Evolutionary conservation across 2,888 invertebrate species (phyloP), one percentile per base, ranked within the genome.

Genomic region (Strigamia crassipes): DNA sequence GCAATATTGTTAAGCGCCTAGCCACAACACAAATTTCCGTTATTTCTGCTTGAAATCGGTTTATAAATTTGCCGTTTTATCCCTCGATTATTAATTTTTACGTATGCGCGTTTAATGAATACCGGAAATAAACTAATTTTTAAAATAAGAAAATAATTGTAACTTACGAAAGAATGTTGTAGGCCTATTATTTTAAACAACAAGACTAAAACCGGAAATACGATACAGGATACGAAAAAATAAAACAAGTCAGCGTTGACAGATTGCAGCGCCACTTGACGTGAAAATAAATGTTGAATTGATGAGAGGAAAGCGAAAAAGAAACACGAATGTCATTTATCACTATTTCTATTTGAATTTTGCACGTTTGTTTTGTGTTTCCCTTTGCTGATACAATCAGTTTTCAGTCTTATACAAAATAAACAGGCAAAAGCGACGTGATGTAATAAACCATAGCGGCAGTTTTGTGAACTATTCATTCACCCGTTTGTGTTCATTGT

Each of bases 111-210:
- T 61, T 23, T 1, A 23, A 18, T 18, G 18, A 12, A 23, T 23
- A 61, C 23, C 8, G 18, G 1, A 61, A 61, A 4, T n/a, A 23
- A 18, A 61, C 1, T 2, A 61, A 21, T 61, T 61, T 61, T 61
- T 21, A 18, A 61, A 61, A 61, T 18, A 18, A 18, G 27, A 51
- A 18, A 13, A 51, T 6, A 61, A 61, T 23, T 23, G 5, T 12
- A 61, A 23, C 61, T 61, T 61, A 61, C 61, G 23, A 21, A 61
- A 23, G 61, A 61, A 61, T 23, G 61, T 61, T 23, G 61, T 61
- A 61, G 61, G 61, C 61, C 61, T 61, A 61, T 61, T 61, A 23
- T 23, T 18, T 61, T 61, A 18, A 61, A 10, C 10, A n/a, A 18
- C 10, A 23, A n/a, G 18, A 61, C 23, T 21, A 61, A 23, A 61